phyloP scores from a whole-genome alignment of 1,140 invertebrate species.

The Diabrotica virgifera region DNA sequence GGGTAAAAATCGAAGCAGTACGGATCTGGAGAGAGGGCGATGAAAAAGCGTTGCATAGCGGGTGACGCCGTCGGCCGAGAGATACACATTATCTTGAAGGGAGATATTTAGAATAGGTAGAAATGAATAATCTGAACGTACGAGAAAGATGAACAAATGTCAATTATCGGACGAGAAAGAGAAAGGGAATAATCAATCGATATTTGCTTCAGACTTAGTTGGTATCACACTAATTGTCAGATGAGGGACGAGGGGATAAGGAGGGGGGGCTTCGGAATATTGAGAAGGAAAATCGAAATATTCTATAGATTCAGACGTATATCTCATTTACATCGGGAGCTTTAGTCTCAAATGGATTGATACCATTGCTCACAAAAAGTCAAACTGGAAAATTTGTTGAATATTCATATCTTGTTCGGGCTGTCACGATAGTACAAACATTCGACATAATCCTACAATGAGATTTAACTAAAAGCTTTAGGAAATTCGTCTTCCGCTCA shows the following conservation, averaged over 20 bases:
- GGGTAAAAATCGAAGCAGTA: background rate
- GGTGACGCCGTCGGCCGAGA: constrained; percentile 11
- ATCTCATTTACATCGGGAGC: constrained; percentile 19
- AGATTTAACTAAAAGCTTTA: too few species aligned
- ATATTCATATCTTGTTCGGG: background rate
- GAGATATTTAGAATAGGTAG: constrained; percentile 25
- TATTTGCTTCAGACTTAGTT: constrained; percentile 22
- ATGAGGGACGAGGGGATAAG: constrained; percentile 8
- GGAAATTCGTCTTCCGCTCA: too few species aligned
- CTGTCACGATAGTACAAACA: too few species aligned
- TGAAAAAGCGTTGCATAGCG: constrained; percentile 24
- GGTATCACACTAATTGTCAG: constrained; percentile 25
- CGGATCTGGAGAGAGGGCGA: constrained; percentile 7
- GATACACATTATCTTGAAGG: constrained; percentile 25
- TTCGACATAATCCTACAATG: too few species aligned
- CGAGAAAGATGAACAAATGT: constrained; percentile 19
- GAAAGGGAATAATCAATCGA: constrained; percentile 23
- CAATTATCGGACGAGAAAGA: constrained; percentile 18
- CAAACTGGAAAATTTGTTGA: constrained; percentile 12
- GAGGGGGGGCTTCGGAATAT: constrained; percentile 17
- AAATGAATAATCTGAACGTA: constrained; percentile 25
- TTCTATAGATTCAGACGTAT: constrained; percentile 19
- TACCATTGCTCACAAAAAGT: constrained; percentile 16
- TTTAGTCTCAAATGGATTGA: constrained; percentile 16
- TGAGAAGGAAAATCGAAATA: constrained; percentile 23